Conservation (phyloP, 2,113 vertebrate genomes). For the Clarias macrocephalus region DNA sequence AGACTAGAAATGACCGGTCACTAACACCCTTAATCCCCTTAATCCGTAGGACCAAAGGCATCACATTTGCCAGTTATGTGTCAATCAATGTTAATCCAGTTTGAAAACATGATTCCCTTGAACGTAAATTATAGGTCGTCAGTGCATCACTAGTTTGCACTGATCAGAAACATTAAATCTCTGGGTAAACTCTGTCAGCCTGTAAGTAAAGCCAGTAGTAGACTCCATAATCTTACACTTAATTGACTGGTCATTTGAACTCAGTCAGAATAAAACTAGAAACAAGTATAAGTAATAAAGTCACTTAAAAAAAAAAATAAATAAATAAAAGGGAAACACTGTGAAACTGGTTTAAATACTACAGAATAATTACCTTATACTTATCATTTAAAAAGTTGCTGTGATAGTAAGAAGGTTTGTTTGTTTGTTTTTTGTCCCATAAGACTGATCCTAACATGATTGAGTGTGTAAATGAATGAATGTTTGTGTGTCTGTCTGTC, state of each 20-base stretch:
- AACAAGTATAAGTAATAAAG: not conserved
- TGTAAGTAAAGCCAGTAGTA: not conserved
- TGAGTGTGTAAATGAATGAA: not conserved
- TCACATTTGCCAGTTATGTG: conserved; percentile 55
- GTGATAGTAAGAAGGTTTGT: not conserved
- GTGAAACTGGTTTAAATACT: not conserved
- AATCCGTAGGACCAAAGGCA: conserved; percentile 56
- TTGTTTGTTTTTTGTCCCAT: not conserved
- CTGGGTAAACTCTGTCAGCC: not conserved
- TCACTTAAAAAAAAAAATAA: too few species aligned
- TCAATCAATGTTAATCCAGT: conserved; percentile 60
- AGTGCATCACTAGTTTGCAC: not conserved
- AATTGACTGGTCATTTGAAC: not conserved
- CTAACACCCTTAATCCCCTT: conserved; percentile 58
- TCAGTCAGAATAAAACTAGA: not conserved
- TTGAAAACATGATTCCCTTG: conserved; percentile 58
- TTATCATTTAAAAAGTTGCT: not conserved
- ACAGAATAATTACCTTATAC: not conserved
- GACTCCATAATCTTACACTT: not conserved
- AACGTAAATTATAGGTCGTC: conserved; percentile 22
- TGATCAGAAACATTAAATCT: not conserved
- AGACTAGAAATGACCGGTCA: conserved; percentile 11
- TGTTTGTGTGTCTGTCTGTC: not conserved
- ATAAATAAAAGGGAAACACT: not conserved
- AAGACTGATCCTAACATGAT: not conserved